Evolutionary conservation across 2,888 invertebrate species (phyloP).

Genomic region (Teleiodes luculella): DNA sequence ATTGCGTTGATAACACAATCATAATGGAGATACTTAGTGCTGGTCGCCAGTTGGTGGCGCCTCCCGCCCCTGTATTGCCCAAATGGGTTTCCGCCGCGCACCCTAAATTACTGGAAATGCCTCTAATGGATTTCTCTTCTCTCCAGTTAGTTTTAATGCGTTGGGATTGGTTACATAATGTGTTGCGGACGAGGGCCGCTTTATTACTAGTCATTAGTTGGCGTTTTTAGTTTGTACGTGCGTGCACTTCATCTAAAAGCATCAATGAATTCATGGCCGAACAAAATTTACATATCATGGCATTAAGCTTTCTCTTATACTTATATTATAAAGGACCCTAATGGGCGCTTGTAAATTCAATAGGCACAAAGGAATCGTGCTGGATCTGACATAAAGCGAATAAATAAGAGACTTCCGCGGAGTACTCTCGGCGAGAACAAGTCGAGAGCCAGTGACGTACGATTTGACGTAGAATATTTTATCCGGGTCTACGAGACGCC

Average conservation of each 20-base stretch:
- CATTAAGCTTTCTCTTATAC: conserved; percentile 31
- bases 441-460: conserved; percentile 74
- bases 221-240: conserved; percentile 4
- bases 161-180: conserved; percentile 33
- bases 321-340: conserved; percentile 42
- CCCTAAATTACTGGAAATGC: conserved; percentile 42
- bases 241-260: background rate
- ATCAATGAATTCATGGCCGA: conserved; percentile 25
- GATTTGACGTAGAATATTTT: conserved; percentile 77
- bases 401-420: conserved; percentile 73
- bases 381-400: conserved; percentile 67
- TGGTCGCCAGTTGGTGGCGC: conserved; percentile 25
- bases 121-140: conserved; percentile 48
- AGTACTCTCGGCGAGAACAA: conserved; percentile 70
- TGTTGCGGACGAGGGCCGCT: conserved; percentile 28
- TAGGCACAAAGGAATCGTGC: conserved; percentile 61
- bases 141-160: conserved; percentile 42
- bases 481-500: conserved; percentile 57
- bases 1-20: conserved; percentile 62
- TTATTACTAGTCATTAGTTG: conserved; percentile 29
- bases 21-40: conserved; percentile 51
- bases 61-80: conserved; percentile 39
- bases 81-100: conserved; percentile 52
- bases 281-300: conserved; percentile 33
- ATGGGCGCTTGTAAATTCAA: conserved; percentile 56